These are phyloP conservation scores for Menidia beryllina DNA, from an alignment of 2,113 vertebrate genomes.

Conservation along the genomic window DNA sequence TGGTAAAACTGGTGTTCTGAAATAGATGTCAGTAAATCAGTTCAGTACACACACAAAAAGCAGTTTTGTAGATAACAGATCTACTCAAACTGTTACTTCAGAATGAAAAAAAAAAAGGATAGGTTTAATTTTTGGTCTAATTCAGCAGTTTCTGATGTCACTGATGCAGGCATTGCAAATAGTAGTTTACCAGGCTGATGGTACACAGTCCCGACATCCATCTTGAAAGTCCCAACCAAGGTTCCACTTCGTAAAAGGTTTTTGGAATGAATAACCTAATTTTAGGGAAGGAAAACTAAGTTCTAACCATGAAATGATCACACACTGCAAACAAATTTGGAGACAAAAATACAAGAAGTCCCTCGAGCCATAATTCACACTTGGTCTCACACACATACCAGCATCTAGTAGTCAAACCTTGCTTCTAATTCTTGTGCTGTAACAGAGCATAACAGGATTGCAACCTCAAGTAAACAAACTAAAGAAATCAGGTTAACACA, in stretches of 20 bases:
- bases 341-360: no score
- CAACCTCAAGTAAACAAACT: no score
- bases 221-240: constrained; percentile 94
- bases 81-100: neutral
- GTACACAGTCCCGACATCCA: constrained; percentile 96
- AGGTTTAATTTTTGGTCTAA: neutral
- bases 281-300: constrained; percentile 16
- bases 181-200: constrained; percentile 88
- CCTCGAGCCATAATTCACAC: no score
- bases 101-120: no score
- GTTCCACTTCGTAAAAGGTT: constrained; percentile 96
- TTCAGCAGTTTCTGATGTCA: neutral
- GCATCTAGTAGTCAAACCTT: no score
- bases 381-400: no score
- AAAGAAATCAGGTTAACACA: no score
- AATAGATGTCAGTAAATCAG: constrained; percentile 2
- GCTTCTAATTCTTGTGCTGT: no score
- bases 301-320: neutral
- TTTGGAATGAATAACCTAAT: constrained; percentile 97
- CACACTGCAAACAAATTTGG: neutral
- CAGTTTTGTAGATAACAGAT: neutral
- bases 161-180: neutral
- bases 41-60: neutral
- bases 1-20: constrained; percentile 98
- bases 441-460: no score